These are phyloP conservation scores for Zele albiditarsus DNA, from an alignment of 2,888 invertebrate genomes.

Conservation along the genomic window DNA sequence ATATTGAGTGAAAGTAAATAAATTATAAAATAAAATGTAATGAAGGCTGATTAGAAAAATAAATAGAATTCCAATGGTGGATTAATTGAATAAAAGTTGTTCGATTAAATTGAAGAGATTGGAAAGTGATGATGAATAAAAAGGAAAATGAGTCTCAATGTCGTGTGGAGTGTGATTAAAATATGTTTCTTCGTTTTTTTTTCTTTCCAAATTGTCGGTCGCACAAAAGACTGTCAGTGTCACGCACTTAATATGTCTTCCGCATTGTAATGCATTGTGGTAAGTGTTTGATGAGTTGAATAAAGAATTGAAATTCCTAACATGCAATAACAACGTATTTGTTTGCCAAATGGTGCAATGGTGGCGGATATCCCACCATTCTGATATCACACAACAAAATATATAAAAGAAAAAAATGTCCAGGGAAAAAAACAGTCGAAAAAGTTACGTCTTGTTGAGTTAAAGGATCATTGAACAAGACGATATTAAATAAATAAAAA, in stretches of 20 bases:
- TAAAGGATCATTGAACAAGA: background rate
- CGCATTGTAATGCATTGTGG: constrained; percentile 60
- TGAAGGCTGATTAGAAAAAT: no score
- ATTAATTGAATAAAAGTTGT: constrained; percentile 4
- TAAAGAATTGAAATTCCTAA: constrained; percentile 68
- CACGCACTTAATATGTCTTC: constrained; percentile 45
- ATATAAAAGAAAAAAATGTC: constrained; percentile 69
- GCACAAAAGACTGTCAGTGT: constrained; percentile 41
- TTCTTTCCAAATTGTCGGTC: background rate
- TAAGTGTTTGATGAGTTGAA: constrained; percentile 45
- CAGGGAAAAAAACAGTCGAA: constrained; percentile 64
- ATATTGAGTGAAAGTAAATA: constrained; percentile 20
- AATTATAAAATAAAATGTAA: no score
- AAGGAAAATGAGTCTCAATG: constrained; percentile 62
- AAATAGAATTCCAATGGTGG: no score
- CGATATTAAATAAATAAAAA: background rate
- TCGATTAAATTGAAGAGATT: constrained; percentile 37
- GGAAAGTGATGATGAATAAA: constrained; percentile 65
- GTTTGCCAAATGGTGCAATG: constrained; percentile 70
- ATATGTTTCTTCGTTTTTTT: background rate
- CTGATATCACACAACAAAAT: constrained; percentile 47
- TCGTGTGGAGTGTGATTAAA: background rate
- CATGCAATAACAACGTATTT: constrained; percentile 58
- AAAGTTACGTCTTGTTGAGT: constrained; percentile 52
- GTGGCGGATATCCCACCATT: constrained; percentile 62